Base-by-base conservation (phyloP, 2,113 vertebrate species). In the Corydoras maculifer region DNA sequence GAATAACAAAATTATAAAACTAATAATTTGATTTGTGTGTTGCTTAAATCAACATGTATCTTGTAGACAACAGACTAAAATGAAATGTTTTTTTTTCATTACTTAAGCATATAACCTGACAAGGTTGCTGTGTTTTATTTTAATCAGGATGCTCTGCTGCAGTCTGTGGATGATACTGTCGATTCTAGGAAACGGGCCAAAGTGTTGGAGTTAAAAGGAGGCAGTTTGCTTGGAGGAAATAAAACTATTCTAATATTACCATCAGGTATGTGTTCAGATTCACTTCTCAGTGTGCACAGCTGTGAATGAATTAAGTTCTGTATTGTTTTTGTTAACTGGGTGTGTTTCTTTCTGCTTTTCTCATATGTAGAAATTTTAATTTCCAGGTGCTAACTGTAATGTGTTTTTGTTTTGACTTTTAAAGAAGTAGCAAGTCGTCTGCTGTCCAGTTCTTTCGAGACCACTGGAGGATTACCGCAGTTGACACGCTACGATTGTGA, bases 401-500 rank as follows among this genome's bases (percentile, higher is more conserved):
- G 11, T 13, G 30, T 2, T 14, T 68, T 35, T 50, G 30, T 4
- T 32, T 4, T 15, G 49, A 62, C 18, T 29, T 66, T 35, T 76
- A 51, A 76, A 99, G 96, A 98, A 82, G 77, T 98, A 92, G 94
- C 93, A 0, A 92, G 93, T 85, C 92, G 92, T 82, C 88, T 99
- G 68, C 83, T 99, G 81, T 91, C 92, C 81, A 92, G 90, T 77
- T 94, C 94, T 3, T 87, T 92, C 69, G 94, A 96, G 61, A 84
- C 86, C 74, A 88, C 85, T 51, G 79, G 87, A 8, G 79, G 70
- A 67, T 84, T 99, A 70, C 97, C 97, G 13, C 93, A 96, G 63
- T 92, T 99, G 79, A 99, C 96, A 15, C 91, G 94, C 82, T 94
- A 99, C 0, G 97, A 99, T 86, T 99, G 96, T 54, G 97, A 99